phyloP scores from a whole-genome alignment of 1,140 invertebrate species.

The Marisa cornuarietis region DNA sequence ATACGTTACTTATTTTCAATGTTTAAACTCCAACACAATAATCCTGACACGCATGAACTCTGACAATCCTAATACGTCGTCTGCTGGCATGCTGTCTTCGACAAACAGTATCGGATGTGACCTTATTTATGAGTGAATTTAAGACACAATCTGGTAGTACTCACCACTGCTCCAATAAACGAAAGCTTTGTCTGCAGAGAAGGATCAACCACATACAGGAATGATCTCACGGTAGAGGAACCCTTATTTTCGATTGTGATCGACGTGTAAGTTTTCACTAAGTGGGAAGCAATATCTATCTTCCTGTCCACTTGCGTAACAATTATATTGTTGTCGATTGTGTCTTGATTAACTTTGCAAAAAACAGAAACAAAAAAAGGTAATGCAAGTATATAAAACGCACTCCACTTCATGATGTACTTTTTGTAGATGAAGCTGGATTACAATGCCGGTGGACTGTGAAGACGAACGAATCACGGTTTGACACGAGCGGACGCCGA shows the following conservation, averaged over 20 bases:
- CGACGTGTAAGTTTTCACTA: slow-evolving; percentile 84
- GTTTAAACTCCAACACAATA: too few species aligned
- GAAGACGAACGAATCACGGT: slow-evolving; percentile 13
- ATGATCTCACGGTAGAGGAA: slow-evolving; percentile 75
- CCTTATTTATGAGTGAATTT: not conserved
- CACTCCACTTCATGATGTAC: slow-evolving; percentile 25
- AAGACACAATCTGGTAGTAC: slow-evolving; percentile 26
- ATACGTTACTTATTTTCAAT: too few species aligned
- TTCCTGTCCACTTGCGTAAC: slow-evolving; percentile 85
- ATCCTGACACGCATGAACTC: too few species aligned
- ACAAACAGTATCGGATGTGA: not conserved
- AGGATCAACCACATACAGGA: slow-evolving; percentile 79
- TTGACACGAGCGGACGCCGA: slow-evolving; percentile 11
- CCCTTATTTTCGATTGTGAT: slow-evolving; percentile 85
- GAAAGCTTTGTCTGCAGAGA: slow-evolving; percentile 75
- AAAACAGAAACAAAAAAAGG: slow-evolving; percentile 32
- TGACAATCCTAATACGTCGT: too few species aligned
- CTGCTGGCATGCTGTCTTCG: too few species aligned
- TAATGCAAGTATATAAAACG: slow-evolving; percentile 24
- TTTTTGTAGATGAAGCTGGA: slow-evolving; percentile 16
- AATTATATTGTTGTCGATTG: slow-evolving; percentile 63
- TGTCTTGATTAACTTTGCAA: slow-evolving; percentile 49
- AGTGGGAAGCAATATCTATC: slow-evolving; percentile 87
- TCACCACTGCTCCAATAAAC: slow-evolving; percentile 75
- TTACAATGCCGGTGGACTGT: not conserved